These are phyloP conservation scores for Acropora tenuis DNA, from an alignment of 64 coral and sea anemone species.

Conservation along the genomic window DNA sequence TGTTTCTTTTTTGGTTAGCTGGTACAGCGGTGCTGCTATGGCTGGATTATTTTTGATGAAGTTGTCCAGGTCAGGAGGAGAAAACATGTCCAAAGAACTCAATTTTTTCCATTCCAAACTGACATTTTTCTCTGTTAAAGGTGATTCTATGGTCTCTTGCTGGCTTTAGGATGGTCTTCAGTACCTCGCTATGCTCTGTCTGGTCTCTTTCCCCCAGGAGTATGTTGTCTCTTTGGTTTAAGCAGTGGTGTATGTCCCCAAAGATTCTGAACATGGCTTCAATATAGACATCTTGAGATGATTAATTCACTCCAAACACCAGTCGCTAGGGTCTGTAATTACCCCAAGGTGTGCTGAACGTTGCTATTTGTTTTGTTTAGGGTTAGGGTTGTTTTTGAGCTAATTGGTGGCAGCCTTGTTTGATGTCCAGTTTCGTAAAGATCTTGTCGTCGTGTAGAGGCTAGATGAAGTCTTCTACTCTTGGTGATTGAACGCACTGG, in stretches of 20 bases:
- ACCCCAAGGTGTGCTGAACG: slow-evolving; percentile 56
- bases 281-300: slow-evolving; percentile 25
- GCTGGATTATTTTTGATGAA: slow-evolving; percentile 27
- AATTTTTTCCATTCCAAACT: slow-evolving; percentile 69
- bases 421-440: slow-evolving; percentile 41
- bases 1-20: background rate
- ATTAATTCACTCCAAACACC: slow-evolving; percentile 28
- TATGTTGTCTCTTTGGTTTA: slow-evolving; percentile 30
- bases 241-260: slow-evolving; percentile 20
- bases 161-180: background rate
- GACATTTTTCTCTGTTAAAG: slow-evolving; percentile 29
- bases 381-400: background rate
- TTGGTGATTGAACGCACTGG: slow-evolving; percentile 23
- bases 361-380: slow-evolving; percentile 7
- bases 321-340: background rate
- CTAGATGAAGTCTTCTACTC: slow-evolving; percentile 47
- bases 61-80: slow-evolving; percentile 19
- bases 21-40: slow-evolving; percentile 28
- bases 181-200: background rate
- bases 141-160: slow-evolving; percentile 24
- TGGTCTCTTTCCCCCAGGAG: slow-evolving; percentile 7
- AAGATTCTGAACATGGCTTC: slow-evolving; percentile 32
- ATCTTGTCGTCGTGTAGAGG: slow-evolving; percentile 22
- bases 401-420: slow-evolving; percentile 33
- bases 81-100: slow-evolving; percentile 73